Base-by-base conservation (phyloP, 2,888 invertebrate species). In the Heteropelma amictum region DNA sequence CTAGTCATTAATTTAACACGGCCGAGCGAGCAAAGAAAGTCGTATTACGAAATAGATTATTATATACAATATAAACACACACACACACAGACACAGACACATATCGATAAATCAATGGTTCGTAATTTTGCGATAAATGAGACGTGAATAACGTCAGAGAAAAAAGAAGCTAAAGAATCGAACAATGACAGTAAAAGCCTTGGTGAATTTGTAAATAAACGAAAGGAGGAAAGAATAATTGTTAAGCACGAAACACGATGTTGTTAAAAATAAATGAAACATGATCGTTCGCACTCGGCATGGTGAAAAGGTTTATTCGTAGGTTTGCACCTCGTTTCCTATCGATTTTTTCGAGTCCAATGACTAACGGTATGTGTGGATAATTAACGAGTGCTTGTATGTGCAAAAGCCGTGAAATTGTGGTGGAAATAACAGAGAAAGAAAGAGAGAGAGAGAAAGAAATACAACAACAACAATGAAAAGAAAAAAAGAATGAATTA, bases 231-330 rank as follows among this genome's bases (percentile, higher is more conserved):
- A 53, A 79, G 64, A 80, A 77, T 72, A 74, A 82, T 83, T 88
- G 86, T 87, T 86, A 85, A 85, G 84, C 83, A 85, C 85, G 84
- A 83, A 82, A 81, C 79, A 83, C 83, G 81, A 81, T 82, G 76
- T 82, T 85, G 82, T 87, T 86, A 84, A 88, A 87, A 87, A 63
- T 63, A 63, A 63, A 84, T 77, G 71, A 82, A 82, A 80, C 81
- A 74, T 84, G 77, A 84, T 81, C 81, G 81, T 82, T 80, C 79
- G 82, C 82, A 85, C 82, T 83, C 81, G 81, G 84, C 79, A 78
- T 82, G 86, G 87, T 87, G 85, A 87, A 75, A 84, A 84, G 86
- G 86, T 87, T 87, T 86, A 76, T 86, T 88, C 85, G 82, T 85
- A 85, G 84, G 83, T 77, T 86, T 84, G 85, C 85, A 87, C 85